Conservation (phyloP, 2,797 vertebrate genomes). For the Danio tinwini region DNA sequence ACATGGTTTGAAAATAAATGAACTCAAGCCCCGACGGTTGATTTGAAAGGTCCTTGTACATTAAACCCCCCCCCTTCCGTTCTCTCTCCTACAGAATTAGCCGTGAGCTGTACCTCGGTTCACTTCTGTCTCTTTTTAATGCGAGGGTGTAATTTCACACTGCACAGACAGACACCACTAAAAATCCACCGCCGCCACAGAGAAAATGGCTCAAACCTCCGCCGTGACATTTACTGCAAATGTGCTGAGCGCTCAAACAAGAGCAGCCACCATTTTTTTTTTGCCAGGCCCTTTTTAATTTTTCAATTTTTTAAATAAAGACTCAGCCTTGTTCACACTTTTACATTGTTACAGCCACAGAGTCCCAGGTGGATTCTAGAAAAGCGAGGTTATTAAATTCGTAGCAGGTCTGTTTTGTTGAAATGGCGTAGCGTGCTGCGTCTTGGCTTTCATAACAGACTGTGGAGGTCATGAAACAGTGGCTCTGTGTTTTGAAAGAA, state of each 20-base stretch:
- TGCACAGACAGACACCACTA: conserved; percentile 66
- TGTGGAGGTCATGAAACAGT: conserved; percentile 44
- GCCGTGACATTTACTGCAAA: conserved; percentile 84
- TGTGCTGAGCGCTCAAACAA: conserved; percentile 76
- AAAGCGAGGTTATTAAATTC: conserved; percentile 61
- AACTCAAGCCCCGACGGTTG: conserved; percentile 32
- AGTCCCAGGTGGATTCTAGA: conserved; percentile 63
- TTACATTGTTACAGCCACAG: conserved; percentile 70
- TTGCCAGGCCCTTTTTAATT: conserved; percentile 77
- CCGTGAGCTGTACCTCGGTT: conserved; percentile 70
- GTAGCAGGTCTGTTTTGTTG: conserved; percentile 42
- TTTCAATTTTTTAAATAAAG: conserved; percentile 70
- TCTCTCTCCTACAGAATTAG: conserved; percentile 64
- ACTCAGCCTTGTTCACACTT: conserved; percentile 71
- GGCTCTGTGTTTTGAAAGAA: background rate
- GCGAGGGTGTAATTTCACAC: conserved; percentile 63
- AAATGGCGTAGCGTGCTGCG: conserved; percentile 44
- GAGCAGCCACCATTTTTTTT: conserved; percentile 76
- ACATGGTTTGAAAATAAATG: conserved; percentile 15
- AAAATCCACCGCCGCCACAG: conserved; percentile 74
- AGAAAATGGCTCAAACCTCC: conserved; percentile 81
- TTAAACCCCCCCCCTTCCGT: conserved; percentile 48
- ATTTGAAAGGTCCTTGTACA: conserved; percentile 45
- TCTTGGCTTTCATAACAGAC: conserved; percentile 44
- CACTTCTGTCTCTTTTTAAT: conserved; percentile 60